Evolutionary conservation across 2,888 invertebrate species (phyloP).

Genomic region (Unio delphinus): DNA sequence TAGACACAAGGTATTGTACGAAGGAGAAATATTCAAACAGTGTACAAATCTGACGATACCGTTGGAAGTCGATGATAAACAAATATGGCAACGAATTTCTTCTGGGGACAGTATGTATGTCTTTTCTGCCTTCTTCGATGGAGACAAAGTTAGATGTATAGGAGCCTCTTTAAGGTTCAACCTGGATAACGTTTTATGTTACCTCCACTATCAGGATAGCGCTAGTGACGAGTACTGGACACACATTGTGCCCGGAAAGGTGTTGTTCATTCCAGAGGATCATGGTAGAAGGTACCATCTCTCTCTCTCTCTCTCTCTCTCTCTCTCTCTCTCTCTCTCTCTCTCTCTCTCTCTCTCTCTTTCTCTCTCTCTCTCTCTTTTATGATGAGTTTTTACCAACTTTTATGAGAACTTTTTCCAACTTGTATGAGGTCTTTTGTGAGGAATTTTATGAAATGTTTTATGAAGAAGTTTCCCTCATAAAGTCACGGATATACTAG

Average conservation of each 20-base stretch:
- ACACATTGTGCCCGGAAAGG: neutral
- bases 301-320: neutral
- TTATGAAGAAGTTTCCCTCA: too few relatives aligned
- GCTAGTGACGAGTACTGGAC: neutral
- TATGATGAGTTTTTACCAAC: too few relatives aligned
- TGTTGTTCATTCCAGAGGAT: slow-evolving; percentile 16
- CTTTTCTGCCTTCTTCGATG: slow-evolving; percentile 24
- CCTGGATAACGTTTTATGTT: slow-evolving; percentile 2
- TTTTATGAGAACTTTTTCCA: too few relatives aligned
- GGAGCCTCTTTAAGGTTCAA: neutral
- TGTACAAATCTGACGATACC: slow-evolving; percentile 12
- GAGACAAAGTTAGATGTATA: slow-evolving; percentile 12
- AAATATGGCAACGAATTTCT: slow-evolving; percentile 12
- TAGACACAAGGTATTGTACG: too few relatives aligned
- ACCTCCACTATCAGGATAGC: slow-evolving; percentile 1
- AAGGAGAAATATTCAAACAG: too few relatives aligned
- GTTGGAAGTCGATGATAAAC: slow-evolving; percentile 6
- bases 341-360: slow-evolving; percentile 5
- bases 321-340: slow-evolving; percentile 4
- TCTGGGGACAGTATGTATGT: slow-evolving; percentile 5
- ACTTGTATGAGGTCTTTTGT: too few relatives aligned
- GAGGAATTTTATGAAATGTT: too few relatives aligned
- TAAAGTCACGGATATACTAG: too few relatives aligned
- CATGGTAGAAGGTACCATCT: slow-evolving; percentile 20
- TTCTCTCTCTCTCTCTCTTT: slow-evolving; percentile 4